phyloP scores from a whole-genome alignment of 2,888 invertebrate genomes.

The Coelogynopora nodosa region DNA sequence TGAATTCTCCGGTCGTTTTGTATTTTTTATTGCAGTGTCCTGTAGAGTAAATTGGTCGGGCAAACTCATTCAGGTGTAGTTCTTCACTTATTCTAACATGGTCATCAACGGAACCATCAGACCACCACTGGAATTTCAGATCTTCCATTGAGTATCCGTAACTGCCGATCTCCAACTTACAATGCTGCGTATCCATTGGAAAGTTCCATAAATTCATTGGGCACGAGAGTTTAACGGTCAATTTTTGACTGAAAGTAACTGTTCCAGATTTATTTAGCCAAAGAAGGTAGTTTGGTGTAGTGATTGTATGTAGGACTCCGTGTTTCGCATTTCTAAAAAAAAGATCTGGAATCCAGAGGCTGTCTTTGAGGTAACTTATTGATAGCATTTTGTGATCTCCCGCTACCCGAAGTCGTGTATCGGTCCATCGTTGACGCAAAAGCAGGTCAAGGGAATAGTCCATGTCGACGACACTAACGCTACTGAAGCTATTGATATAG shows the following conservation, averaged over 20 bases:
- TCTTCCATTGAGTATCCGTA: constrained; percentile 45
- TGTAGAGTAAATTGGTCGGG: not conserved
- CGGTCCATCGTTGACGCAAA: constrained; percentile 44
- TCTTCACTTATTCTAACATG: constrained; percentile 37
- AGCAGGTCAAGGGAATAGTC: constrained; percentile 45
- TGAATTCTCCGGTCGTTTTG: constrained; percentile 44
- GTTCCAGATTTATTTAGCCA: constrained; percentile 43
- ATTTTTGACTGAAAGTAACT: constrained; percentile 44
- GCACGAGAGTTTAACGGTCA: constrained; percentile 43
- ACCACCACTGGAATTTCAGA: constrained; percentile 44
- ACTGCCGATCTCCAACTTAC: constrained; percentile 44
- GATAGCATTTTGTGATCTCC: constrained; percentile 35
- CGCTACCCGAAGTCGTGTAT: constrained; percentile 13
- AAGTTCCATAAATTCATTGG: constrained; percentile 46
- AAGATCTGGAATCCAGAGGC: constrained; percentile 46
- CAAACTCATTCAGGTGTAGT: constrained; percentile 44
- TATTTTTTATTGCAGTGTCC: constrained; percentile 39
- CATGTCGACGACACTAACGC: constrained; percentile 45
- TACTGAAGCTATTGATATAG: constrained; percentile 41
- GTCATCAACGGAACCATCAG: not conserved
- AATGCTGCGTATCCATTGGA: constrained; percentile 46
- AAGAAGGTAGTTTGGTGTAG: constrained; percentile 43
- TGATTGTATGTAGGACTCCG: constrained; percentile 43
- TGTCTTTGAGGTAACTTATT: constrained; percentile 45
- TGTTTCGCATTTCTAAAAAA: constrained; percentile 46